phyloP scores from a whole-genome alignment of 37 sponge, comb jelly and placozoan species.

The Mnemiopsis leidyi region DNA sequence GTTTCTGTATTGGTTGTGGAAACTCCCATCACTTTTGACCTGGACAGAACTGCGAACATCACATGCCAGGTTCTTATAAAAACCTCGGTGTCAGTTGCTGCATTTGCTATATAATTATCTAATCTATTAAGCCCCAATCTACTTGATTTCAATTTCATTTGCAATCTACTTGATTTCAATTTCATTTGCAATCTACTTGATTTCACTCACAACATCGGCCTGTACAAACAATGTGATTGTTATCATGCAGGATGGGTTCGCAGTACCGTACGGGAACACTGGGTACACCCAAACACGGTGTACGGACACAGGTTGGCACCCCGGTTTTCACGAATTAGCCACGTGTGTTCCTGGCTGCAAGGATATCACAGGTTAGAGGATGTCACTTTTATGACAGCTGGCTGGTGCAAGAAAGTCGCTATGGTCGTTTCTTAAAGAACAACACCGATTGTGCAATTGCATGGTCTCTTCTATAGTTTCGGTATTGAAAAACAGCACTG shows the following conservation, averaged over 20 bases:
- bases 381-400: neutral
- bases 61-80: neutral
- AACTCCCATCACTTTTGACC: neutral
- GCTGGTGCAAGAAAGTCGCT: neutral
- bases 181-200: too few relatives aligned
- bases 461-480: neutral
- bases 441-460: neutral
- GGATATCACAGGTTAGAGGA: neutral
- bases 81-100: too few relatives aligned
- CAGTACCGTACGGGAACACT: neutral
- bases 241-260: neutral
- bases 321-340: neutral
- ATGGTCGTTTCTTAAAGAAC: neutral
- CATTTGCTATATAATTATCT: too few relatives aligned
- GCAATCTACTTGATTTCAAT: too few relatives aligned
- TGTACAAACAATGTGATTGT: neutral
- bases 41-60: slow-evolving; percentile 7
- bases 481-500: too few relatives aligned
- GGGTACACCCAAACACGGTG: slow-evolving; percentile 32
- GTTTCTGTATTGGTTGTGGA: neutral
- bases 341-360: neutral
- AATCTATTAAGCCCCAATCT: too few relatives aligned
- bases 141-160: too few relatives aligned
- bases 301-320: neutral
- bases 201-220: too few relatives aligned